Evolutionary conservation across 2,113 vertebrate species (phyloP).

Genomic region (Chloebia gouldiae): DNA sequence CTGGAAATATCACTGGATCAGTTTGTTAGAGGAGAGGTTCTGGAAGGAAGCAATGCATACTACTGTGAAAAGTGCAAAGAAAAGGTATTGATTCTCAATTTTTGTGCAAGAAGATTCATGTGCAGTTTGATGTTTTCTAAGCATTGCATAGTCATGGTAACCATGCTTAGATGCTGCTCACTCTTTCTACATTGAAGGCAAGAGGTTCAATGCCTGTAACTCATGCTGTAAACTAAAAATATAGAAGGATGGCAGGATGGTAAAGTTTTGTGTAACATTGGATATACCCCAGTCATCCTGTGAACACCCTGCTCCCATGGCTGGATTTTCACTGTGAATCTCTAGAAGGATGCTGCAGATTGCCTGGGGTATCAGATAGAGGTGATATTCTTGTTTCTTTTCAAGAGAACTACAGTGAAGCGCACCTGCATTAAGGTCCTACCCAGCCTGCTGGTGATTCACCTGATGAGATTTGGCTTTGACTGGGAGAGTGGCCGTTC

Average conservation of each 20-base stretch:
- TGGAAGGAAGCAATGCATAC: conserved; percentile 98
- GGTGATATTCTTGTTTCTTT: conserved; percentile 49
- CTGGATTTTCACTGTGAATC: neutral
- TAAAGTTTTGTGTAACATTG: neutral
- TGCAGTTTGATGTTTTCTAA: neutral
- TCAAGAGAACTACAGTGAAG: conserved; percentile 96
- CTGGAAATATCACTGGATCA: conserved; percentile 98
- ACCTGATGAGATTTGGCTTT: conserved; percentile 98
- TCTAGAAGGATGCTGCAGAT: neutral
- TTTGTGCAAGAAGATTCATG: neutral
- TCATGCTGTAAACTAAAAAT: neutral
- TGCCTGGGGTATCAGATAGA: neutral
- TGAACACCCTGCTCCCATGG: accelerated
- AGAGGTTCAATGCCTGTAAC: neutral
- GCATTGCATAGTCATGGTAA: neutral
- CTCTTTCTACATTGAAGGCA: neutral
- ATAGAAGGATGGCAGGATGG: neutral
- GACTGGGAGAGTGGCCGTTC: conserved; percentile 98
- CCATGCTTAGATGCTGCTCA: neutral
- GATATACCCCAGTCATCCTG: neutral
- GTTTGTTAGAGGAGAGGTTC: conserved; percentile 96
- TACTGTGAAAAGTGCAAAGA: conserved; percentile 99
- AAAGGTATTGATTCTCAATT: conserved; percentile 78
- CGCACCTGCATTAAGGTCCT: conserved; percentile 96
- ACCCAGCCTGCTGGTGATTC: conserved; percentile 93